Evolutionary conservation across 2,888 invertebrate genomes (phyloP).

Genomic region (Tetanocera ferruginea): DNA sequence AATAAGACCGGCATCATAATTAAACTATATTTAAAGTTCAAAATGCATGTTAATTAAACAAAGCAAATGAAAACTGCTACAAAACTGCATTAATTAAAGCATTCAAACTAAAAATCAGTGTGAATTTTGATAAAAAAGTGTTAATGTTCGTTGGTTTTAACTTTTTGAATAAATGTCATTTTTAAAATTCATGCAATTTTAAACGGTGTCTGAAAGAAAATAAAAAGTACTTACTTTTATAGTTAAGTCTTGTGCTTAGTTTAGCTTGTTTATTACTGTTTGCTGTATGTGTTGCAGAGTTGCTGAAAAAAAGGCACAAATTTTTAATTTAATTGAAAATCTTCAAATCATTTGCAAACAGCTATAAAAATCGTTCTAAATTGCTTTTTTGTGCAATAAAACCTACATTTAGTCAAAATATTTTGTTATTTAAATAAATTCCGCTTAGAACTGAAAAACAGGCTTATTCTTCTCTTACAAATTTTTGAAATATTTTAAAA

Average conservation of each 20-base stretch:
- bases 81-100: too few relatives aligned
- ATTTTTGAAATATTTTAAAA: neutral
- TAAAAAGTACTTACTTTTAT: neutral
- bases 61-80: neutral
- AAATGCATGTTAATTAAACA: slow-evolving; percentile 1
- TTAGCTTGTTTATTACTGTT: neutral
- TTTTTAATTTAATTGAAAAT: too few relatives aligned
- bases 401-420: too few relatives aligned
- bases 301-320: too few relatives aligned
- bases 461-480: neutral
- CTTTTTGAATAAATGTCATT: too few relatives aligned
- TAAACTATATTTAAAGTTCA: too few relatives aligned
- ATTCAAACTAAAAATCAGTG: neutral
- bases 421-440: too few relatives aligned
- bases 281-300: neutral
- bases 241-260: neutral
- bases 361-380: neutral
- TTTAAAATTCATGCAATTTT: neutral
- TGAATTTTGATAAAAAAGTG: neutral
- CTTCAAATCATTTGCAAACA: neutral
- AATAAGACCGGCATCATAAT: neutral
- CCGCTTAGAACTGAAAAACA: too few relatives aligned
- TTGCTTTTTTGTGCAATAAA: neutral
- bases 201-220: neutral
- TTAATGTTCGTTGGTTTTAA: too few relatives aligned